phyloP scores from a whole-genome alignment of 2,113 vertebrate genomes.

The Myxocyprinus asiaticus region DNA sequence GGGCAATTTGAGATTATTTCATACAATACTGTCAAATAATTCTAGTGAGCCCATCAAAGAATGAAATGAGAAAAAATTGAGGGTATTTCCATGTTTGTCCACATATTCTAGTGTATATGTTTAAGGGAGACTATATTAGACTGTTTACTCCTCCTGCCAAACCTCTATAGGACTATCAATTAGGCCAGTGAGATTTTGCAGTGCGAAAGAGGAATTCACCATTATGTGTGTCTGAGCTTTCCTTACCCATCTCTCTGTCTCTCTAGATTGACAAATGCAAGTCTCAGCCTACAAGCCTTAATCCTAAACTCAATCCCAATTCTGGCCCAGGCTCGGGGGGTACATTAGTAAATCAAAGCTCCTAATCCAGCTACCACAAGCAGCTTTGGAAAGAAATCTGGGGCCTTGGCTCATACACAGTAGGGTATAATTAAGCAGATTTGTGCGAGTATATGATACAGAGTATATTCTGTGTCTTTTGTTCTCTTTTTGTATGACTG shows the following conservation, averaged over 20 bases:
- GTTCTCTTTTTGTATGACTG: background rate
- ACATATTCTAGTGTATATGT: no score
- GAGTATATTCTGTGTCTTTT: conserved; percentile 12
- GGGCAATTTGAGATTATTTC: no score
- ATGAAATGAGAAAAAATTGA: no score
- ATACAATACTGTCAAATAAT: no score
- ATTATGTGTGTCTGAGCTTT: conserved; percentile 2
- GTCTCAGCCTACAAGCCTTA: conserved; percentile 64
- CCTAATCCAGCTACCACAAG: conserved; percentile 63
- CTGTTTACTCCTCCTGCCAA: background rate
- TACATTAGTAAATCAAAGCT: conserved; percentile 65
- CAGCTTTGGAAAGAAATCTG: conserved; percentile 51
- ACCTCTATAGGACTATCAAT: conserved; percentile 16
- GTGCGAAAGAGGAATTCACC: conserved; percentile 1
- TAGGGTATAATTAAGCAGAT: conserved; percentile 40
- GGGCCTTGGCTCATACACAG: background rate
- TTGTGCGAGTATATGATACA: background rate
- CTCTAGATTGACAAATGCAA: conserved; percentile 41
- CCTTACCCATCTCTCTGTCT: conserved; percentile 6
- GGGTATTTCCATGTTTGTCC: no score
- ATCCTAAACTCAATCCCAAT: conserved; percentile 70
- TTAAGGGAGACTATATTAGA: background rate
- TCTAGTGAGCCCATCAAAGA: no score
- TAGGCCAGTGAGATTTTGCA: conserved; percentile 17
- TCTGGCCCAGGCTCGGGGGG: conserved; percentile 56